These are phyloP conservation scores for Ctenodactylus gundi DNA, from an alignment of 2,113 vertebrate species.

Conservation along the genomic window DNA sequence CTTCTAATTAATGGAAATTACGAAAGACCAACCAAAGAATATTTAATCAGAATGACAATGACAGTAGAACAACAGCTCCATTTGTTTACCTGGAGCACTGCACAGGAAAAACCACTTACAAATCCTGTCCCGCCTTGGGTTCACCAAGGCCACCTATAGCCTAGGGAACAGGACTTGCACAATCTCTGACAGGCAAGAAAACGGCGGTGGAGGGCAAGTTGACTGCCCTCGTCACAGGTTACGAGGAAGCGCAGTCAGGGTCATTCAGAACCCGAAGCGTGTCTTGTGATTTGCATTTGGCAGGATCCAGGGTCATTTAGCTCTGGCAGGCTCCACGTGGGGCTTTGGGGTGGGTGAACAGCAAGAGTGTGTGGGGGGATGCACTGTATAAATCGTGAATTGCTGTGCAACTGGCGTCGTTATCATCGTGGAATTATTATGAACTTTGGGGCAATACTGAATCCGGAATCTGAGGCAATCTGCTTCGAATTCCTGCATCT, in stretches of 20 bases:
- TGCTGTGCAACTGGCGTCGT: neutral
- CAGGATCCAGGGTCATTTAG: neutral
- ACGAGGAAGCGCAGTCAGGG: neutral
- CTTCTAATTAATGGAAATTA: fast-evolving
- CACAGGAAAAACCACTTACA: neutral
- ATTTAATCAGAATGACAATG: neutral
- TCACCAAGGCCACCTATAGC: neutral
- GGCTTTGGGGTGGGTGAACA: neutral
- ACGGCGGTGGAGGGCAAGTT: neutral
- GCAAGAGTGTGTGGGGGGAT: neutral
- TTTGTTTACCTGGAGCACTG: fast-evolving
- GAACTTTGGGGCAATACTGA: neutral
- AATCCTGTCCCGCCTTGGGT: fast-evolving
- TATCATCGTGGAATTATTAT: neutral
- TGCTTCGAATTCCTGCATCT: neutral
- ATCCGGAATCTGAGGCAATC: neutral
- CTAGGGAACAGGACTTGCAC: fast-evolving
- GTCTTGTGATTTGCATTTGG: neutral
- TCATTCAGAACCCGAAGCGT: neutral
- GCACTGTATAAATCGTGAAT: neutral
- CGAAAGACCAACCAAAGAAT: fast-evolving
- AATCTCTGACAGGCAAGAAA: neutral
- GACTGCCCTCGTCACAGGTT: neutral
- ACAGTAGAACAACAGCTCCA: neutral
- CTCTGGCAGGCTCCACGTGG: neutral